A percentile compares a stretch with the other conserved stretches of the same genome.
These are phyloP conservation scores for Hyles lineata DNA, from an alignment of 2,888 invertebrate species.

Conservation along the genomic window DNA sequence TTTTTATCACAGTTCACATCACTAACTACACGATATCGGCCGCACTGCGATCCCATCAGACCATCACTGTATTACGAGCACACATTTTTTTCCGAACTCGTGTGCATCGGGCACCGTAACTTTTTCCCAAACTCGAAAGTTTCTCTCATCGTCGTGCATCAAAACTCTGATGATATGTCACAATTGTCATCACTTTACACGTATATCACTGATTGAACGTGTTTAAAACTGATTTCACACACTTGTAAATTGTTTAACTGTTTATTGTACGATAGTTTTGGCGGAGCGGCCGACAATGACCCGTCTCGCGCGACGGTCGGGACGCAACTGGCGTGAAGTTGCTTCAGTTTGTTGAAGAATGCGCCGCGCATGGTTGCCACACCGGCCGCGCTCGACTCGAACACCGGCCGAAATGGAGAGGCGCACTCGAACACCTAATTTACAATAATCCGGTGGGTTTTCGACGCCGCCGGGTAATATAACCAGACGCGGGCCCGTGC, in stretches of 20 bases:
- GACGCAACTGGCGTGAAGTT: constrained; percentile 82
- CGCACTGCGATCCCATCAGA: constrained; percentile 82
- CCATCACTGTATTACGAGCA: constrained; percentile 78
- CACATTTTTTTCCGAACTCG: constrained; percentile 75
- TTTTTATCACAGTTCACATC: constrained; percentile 83
- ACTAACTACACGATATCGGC: constrained; percentile 79
- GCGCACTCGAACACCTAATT: constrained; percentile 60
- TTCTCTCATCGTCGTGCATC: constrained; percentile 76
- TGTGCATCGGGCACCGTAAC: constrained; percentile 78
- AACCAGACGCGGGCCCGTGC: constrained; percentile 82
- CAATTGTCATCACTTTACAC: constrained; percentile 67
- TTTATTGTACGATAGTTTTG: constrained; percentile 77
- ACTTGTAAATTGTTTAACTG: constrained; percentile 74
- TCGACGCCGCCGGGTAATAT: constrained; percentile 67
- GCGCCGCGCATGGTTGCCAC: constrained; percentile 83
- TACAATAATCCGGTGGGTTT: constrained; percentile 61
- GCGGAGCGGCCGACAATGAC: constrained; percentile 63
- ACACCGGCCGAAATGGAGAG: constrained; percentile 69
- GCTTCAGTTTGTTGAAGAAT: constrained; percentile 79
- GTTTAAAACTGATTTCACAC: constrained; percentile 62
- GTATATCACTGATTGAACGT: constrained; percentile 48
- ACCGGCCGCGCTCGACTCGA: constrained; percentile 74
- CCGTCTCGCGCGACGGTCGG: constrained; percentile 65
- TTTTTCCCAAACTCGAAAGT: constrained; percentile 77
- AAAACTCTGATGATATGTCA: constrained; percentile 49